Conservation (phyloP, 1,140 invertebrate species). For the Lasioglossum albipes region DNA sequence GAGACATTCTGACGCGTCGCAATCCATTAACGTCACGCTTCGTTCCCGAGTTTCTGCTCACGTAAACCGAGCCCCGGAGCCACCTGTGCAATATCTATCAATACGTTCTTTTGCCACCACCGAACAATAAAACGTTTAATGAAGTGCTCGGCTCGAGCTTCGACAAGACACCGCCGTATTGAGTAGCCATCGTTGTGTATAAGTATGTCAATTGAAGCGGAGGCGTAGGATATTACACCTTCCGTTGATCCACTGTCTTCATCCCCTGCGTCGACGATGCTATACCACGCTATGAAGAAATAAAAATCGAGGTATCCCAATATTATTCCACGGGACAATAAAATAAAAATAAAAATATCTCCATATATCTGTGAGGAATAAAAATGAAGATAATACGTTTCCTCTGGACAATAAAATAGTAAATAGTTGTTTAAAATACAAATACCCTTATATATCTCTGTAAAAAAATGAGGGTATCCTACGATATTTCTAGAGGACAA, state of each 20-base stretch:
- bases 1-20: constrained; percentile 31
- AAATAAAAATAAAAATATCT: no score
- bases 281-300: neutral
- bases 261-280: neutral
- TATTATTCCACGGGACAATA: no score
- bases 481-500: no score
- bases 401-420: no score
- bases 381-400: no score
- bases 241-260: constrained; percentile 16
- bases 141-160: constrained; percentile 32
- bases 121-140: constrained; percentile 55
- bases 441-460: no score
- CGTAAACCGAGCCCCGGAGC: constrained; percentile 15
- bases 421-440: no score
- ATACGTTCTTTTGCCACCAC: constrained; percentile 1
- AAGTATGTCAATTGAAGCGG: constrained; percentile 26
- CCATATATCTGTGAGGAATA: no score
- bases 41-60: constrained; percentile 4
- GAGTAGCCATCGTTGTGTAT: neutral
- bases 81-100: constrained; percentile 35
- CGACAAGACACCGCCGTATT: constrained; percentile 30
- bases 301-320: no score
- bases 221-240: constrained; percentile 36
- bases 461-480: no score
- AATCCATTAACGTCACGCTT: constrained; percentile 32